Base-by-base conservation (phyloP, 2,113 vertebrate species). In the Microcebus murinus region DNA sequence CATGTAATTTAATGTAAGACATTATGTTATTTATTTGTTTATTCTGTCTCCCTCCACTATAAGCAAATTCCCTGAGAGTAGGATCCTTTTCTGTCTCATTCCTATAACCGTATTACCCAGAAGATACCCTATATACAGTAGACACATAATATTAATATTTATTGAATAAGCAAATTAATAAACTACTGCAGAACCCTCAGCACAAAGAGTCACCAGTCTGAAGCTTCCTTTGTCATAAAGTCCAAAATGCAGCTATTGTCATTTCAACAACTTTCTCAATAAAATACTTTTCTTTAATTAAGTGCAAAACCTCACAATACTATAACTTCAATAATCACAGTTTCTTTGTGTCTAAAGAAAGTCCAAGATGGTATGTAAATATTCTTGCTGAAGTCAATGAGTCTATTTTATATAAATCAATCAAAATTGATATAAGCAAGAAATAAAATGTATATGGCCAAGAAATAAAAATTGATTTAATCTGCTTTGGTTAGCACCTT, bases 281-380 rank as follows among this genome's bases (percentile, higher is more conserved):
- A 67, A 86, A 79, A 88, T 29, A 48, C 48, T 87, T 96, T 52
- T 45, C 11, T 61, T 39, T 25, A 90, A 42, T 77, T 42, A 87
- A 84, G 36, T 45, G 91, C 6, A 6, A 93, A 97, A 79, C 21
- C 21, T 15, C 12, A 29, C 31, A 89, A 45, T 12, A 84, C n/a
- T 48, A 39, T 1, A 61, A 55, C 93, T 1, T 8, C 27, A 29
- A 36, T 59, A 70, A 63, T 81, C 68, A 8, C 45, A 67, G 15
- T 70, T 70, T 68, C 8, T 82, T 87, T 90, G 45, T 81, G 93
- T 85, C 48, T 81, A 96, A 76, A 29, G 36, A 61, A 90, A 94
- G 76, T 52, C 52, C 31, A 96, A 83, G 34, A 70, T 48, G 45
- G 9, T 50, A 39, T 80, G 20, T 61, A 88, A 80, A 68, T 7